Base-by-base conservation (phyloP, 2,113 vertebrate species). In the Cisticola juncidis region DNA sequence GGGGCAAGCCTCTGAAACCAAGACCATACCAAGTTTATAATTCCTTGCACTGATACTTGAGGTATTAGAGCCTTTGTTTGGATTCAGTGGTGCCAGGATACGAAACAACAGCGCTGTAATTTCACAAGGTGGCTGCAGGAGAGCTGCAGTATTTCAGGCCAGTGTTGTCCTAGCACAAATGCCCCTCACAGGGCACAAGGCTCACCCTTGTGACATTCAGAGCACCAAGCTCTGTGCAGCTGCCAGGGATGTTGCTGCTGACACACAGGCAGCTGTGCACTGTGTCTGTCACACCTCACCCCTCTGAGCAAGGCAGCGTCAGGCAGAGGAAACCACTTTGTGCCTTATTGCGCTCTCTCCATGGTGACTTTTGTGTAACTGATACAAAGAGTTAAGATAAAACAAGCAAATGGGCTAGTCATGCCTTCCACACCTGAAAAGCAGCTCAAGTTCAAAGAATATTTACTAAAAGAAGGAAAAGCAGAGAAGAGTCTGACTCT, bases 101-200 rank as follows among this genome's bases (percentile, higher is more conserved):
- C 2, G 0, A n/a, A 79, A 40, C 1, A 3, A 44, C 19, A 33
- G 35, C 24, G 58, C 36, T 72, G 73, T 33, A 36, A 38, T 71
- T 79, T 44, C 74, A 21, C 26, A 9, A 12, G 15, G 33, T 4
- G 23, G 38, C 61, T 42, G 44, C 51, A 62, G 71, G 36, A 82
- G 33, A 86, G 66, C 86, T 44, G n/a, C 45, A 18, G 38, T 14
- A 16, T 28, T 72, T 58, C 50, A 69, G 36, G 31, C 7, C 57
- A 86, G 22, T n/a, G 1, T 2, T 12, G 1, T 38, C 25, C 61
- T 47, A 1, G 3, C 50, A 31, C 0, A 3, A 60, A 73, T 44
- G 22, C 9, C 40, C 44, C 45, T 25, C 0, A 0, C 33, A 16
- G 83, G 1, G 0, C 22, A 20, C 29, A 7, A 38, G 36, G 26